Percentiles rank a stretch among this genome's conserved stretches.
phyloP scores from a whole-genome alignment of 2,888 invertebrate species.

The Hydraecia micacea region DNA sequence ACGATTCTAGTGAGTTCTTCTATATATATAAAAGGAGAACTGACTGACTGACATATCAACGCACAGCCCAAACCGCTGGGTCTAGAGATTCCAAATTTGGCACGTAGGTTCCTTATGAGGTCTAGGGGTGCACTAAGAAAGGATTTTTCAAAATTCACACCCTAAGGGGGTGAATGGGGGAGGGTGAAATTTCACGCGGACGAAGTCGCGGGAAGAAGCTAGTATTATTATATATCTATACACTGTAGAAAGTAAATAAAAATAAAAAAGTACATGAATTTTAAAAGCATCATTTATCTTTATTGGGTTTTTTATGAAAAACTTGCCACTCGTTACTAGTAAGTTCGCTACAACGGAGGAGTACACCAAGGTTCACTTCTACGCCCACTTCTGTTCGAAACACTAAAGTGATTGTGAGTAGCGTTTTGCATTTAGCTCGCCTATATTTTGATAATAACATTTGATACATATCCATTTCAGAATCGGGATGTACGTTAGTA shows the following conservation, averaged over 20 bases:
- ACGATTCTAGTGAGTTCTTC: conserved; percentile 36
- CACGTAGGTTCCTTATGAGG: no score
- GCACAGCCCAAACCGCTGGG: no score
- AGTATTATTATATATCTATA: background rate
- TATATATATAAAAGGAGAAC: no score
- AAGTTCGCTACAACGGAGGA: background rate
- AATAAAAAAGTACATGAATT: background rate
- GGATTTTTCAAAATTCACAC: no score
- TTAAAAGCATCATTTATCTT: background rate
- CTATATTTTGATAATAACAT: background rate
- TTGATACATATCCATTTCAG: conserved; percentile 21
- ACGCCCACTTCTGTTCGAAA: conserved; percentile 1
- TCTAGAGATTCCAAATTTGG: no score
- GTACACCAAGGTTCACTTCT: background rate
- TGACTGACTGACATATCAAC: no score
- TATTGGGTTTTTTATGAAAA: background rate
- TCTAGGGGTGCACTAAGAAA: no score
- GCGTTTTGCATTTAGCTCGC: background rate
- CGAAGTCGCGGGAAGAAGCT: no score
- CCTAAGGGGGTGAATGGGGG: no score
- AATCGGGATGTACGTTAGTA: conserved; percentile 28
- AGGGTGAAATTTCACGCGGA: no score
- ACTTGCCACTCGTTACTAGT: background rate
- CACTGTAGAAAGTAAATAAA: background rate
- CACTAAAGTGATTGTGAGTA: background rate